phyloP scores from a whole-genome alignment of 1,140 invertebrate genomes.

The Drosophila kurseongensis region DNA sequence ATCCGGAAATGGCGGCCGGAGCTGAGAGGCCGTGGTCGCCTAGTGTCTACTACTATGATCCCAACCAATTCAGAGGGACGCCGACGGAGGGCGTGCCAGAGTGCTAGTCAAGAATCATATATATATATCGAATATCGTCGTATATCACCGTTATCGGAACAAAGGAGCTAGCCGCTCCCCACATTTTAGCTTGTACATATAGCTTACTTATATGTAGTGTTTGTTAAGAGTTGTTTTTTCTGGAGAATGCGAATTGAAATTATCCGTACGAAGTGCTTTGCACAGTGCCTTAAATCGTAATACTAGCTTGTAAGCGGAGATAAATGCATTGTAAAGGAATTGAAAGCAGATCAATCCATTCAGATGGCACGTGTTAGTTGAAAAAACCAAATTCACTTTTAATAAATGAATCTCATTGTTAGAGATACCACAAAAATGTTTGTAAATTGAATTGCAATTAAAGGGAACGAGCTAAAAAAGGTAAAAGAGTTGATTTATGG shows the following conservation, averaged over 20 bases:
- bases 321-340: slow-evolving; percentile 44
- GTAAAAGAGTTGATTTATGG: no score
- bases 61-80: slow-evolving; percentile 23
- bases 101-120: slow-evolving; percentile 67
- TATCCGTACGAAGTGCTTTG: slow-evolving; percentile 49
- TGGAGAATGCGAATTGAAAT: slow-evolving; percentile 15
- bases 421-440: slow-evolving; percentile 20
- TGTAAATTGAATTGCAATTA: background rate
- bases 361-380: slow-evolving; percentile 44
- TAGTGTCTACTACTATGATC: slow-evolving; percentile 71
- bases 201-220: slow-evolving; percentile 36
- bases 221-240: slow-evolving; percentile 36
- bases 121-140: slow-evolving; percentile 23
- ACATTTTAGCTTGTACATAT: slow-evolving; percentile 41
- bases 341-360: slow-evolving; percentile 17
- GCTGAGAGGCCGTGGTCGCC: slow-evolving; percentile 62
- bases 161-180: slow-evolving; percentile 29
- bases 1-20: slow-evolving; percentile 61
- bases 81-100: slow-evolving; percentile 7
- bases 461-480: no score
- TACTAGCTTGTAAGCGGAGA: slow-evolving; percentile 28
- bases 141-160: slow-evolving; percentile 21
- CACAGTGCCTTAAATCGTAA: slow-evolving; percentile 48
- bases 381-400: slow-evolving; percentile 35
- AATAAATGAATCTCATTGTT: slow-evolving; percentile 51